These are phyloP conservation scores for Cryptoblepharus egeriae DNA, from an alignment of 2,797 vertebrate species.

Conservation along the genomic window DNA sequence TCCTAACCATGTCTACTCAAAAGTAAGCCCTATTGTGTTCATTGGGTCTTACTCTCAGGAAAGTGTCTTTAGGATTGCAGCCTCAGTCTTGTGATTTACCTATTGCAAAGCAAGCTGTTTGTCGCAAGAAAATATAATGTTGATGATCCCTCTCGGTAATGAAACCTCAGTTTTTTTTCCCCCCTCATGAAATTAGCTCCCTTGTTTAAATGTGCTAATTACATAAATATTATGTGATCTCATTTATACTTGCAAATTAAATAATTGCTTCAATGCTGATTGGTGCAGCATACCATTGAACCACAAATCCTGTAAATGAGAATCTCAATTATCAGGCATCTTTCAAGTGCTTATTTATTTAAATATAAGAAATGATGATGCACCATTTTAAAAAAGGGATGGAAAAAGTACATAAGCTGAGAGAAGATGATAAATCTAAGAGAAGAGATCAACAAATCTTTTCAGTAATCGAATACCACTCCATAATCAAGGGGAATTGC, in stretches of 20 bases:
- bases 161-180: neutral
- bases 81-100: too few relatives aligned
- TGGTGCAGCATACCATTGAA: conserved; percentile 36
- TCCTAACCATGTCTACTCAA: too few relatives aligned
- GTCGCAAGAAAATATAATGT: conserved; percentile 25
- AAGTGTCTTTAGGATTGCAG: too few relatives aligned
- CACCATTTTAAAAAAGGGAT: neutral
- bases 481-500: conserved; percentile 3
- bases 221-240: conserved; percentile 60
- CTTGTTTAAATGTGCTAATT: conserved; percentile 45
- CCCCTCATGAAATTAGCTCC: conserved; percentile 29
- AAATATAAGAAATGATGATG: conserved; percentile 14
- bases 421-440: conserved; percentile 1
- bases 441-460: neutral
- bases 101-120: conserved; percentile 2
- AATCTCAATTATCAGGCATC: conserved; percentile 47
- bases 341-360: conserved; percentile 49
- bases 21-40: too few relatives aligned
- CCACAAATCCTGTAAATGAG: conserved; percentile 42
- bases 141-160: conserved; percentile 13
- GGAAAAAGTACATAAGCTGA: neutral
- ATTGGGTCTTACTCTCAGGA: too few relatives aligned
- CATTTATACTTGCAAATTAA: conserved; percentile 51
- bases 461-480: neutral
- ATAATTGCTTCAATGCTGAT: conserved; percentile 48